Evolutionary conservation across 2,888 invertebrate genomes (phyloP), one percentile per base, ranked within the genome.

Genomic region (Platypus cylindrus): DNA sequence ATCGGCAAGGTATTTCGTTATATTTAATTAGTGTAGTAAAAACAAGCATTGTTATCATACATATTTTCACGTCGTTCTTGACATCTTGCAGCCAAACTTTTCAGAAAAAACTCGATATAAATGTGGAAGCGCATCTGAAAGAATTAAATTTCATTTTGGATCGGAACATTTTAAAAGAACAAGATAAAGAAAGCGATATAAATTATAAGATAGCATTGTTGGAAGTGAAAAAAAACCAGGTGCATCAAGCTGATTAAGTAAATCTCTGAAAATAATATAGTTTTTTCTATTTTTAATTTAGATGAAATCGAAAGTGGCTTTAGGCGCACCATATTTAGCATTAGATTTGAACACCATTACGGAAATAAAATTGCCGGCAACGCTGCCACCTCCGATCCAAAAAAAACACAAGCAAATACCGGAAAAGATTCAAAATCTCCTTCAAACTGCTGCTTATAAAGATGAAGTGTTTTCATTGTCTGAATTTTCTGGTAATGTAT

Each of bases 241-340:
- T 62, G 50, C 20, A 20, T 9, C 20, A 9, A 20, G 5, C 9
- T 20, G 20, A 20, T 20, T 9, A 20, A 5, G 9, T 20, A 9
- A 20, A 20, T 5, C 5, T 20, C 5, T 20, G 7, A 20, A 20
- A 8, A 12, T 14, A 14, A 3, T 16, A 3, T 30, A 30, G 3
- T 16, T 18, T 18, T 12, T 30, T 30, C 5, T 12, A 14, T 27
- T 16, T 17, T 27, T 11, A 13, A 47, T 45, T 38, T 53, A 73
- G 70, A 68, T 71, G 66, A 49, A 55, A n/a, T 52, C 59, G 12
- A 64, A 67, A 11, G 70, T 74, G 2, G 60, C 59, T 3, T 58
- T 64, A 27, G 68, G 73, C 0, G 73, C 73, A 0, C 74, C 75
- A 0, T 71, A 71, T 53, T 55, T 73, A 27, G 70, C 72, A 0